These are phyloP conservation scores for Tricholauxania praeusta DNA, from an alignment of 2,888 invertebrate genomes.

Conservation along the genomic window DNA sequence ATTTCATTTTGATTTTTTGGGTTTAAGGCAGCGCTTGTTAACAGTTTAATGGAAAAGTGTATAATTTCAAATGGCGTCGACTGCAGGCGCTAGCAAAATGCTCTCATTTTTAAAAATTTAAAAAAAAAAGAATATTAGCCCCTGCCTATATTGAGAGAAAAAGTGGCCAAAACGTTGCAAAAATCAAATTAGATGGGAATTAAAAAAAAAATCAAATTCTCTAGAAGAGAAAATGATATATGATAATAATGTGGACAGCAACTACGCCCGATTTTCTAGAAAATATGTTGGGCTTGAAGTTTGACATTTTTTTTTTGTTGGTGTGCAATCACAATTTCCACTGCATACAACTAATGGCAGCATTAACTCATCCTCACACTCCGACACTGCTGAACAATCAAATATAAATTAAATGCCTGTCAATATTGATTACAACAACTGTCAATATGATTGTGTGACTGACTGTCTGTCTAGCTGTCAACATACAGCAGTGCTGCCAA, in stretches of 20 bases:
- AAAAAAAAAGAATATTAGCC: no score
- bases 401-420: slow-evolving; percentile 54
- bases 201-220: no score
- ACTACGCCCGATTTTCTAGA: no score
- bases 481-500: slow-evolving; percentile 32
- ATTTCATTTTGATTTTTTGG: slow-evolving; percentile 8
- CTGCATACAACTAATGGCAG: background rate
- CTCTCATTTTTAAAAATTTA: background rate
- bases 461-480: slow-evolving; percentile 23
- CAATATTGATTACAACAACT: slow-evolving; percentile 55
- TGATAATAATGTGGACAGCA: no score
- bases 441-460: slow-evolving; percentile 41
- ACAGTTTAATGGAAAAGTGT: slow-evolving; percentile 61
- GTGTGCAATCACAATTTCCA: no score
- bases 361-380: background rate
- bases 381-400: background rate
- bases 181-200: no score
- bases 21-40: slow-evolving; percentile 63
- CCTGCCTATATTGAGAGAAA: no score
- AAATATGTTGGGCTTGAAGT: no score
- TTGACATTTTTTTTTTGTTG: no score
- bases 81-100: slow-evolving; percentile 8
- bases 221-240: no score
- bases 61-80: background rate
- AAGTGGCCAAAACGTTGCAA: no score